A percentile compares a stretch with the other conserved stretches of the same genome.
These are phyloP conservation scores for Manis crassicaudata DNA, from an alignment of 2,797 vertebrate species.

Conservation along the genomic window DNA sequence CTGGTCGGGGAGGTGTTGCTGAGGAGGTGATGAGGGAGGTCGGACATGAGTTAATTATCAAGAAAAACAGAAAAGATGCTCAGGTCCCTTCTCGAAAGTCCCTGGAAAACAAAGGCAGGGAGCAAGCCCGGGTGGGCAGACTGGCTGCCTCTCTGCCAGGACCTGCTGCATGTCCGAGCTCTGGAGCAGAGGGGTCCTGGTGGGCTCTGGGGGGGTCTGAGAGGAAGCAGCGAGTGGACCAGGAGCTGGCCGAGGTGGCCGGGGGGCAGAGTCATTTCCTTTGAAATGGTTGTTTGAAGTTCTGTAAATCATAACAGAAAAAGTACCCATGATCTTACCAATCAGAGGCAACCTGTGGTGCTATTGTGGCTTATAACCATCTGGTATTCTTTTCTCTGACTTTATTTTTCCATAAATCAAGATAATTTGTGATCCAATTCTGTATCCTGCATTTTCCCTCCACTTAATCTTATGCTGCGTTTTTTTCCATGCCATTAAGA, in stretches of 20 bases:
- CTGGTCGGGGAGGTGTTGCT: neutral
- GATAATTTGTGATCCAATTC: conserved; percentile 62
- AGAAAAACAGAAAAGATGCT: neutral
- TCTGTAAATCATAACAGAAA: conserved; percentile 34
- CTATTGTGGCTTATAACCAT: neutral
- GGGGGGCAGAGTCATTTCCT: neutral
- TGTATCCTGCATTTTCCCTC: neutral
- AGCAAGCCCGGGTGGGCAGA: neutral
- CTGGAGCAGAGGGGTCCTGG: neutral
- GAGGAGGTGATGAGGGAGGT: neutral
- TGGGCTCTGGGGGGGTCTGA: neutral
- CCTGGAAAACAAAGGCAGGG: neutral
- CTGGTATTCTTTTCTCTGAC: conserved; percentile 36
- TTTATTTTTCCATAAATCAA: conserved; percentile 59
- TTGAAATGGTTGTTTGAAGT: neutral
- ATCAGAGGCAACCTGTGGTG: neutral
- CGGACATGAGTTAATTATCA: neutral
- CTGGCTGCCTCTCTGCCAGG: neutral
- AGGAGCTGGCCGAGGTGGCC: neutral
- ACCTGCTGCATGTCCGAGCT: neutral
- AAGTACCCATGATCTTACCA: neutral
- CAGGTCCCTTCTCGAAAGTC: neutral
- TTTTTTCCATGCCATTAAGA: conserved; percentile 42
- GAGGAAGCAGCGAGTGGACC: neutral
- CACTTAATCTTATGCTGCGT: conserved; percentile 36